Conservation (phyloP, 2,888 invertebrate species). For the Pollenia labialis region DNA sequence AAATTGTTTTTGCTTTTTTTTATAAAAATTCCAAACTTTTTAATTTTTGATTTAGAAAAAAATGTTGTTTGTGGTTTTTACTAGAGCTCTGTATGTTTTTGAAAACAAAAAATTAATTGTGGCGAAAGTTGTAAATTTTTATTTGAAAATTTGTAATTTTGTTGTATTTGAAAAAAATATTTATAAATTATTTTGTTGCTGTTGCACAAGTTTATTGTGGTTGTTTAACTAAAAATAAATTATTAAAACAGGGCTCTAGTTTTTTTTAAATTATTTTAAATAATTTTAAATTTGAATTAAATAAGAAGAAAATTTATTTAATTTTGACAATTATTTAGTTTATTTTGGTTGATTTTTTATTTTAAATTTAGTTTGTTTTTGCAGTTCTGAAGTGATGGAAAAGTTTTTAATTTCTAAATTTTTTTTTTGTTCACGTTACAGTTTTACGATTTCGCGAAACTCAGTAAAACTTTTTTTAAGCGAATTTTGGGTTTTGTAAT, state of each 20-base stretch:
- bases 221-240: constrained; percentile 62
- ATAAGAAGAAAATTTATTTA: constrained; percentile 33
- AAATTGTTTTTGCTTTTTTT: constrained; percentile 41
- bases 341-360: constrained; percentile 25
- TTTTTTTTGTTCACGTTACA: background rate
- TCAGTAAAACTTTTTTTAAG: background rate
- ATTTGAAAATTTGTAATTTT: constrained; percentile 67
- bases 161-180: constrained; percentile 52
- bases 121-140: constrained; percentile 69
- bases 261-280: constrained; percentile 59
- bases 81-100: constrained; percentile 69
- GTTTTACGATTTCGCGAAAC: background rate
- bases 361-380: background rate
- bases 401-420: background rate
- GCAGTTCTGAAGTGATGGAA: background rate
- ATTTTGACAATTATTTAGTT: background rate
- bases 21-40: constrained; percentile 69
- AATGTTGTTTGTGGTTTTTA: constrained; percentile 59
- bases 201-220: constrained; percentile 32
- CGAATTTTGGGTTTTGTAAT: constrained; percentile 21
- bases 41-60: constrained; percentile 69
- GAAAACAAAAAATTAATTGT: constrained; percentile 63
- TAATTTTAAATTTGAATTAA: constrained; percentile 51
- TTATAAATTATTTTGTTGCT: constrained; percentile 29
- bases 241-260: constrained; percentile 72